Evolutionary conservation across 2,113 vertebrate genomes (phyloP).

Genomic region (Tichodroma muraria): DNA sequence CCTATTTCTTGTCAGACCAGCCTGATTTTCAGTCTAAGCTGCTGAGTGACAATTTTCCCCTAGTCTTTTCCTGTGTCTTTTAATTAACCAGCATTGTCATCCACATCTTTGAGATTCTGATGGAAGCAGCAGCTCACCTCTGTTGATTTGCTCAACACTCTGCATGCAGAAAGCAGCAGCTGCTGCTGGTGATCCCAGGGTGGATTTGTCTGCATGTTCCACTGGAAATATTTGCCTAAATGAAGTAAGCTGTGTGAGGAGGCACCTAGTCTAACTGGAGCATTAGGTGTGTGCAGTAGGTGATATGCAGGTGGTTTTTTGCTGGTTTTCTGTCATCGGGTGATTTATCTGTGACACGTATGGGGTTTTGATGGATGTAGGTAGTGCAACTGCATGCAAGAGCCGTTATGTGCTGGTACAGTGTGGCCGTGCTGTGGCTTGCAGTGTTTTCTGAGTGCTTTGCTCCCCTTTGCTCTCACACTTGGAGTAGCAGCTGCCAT

Average conservation of each 20-base stretch:
- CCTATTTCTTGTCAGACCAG: not conserved
- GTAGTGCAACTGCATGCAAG: not conserved
- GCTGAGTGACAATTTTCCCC: not conserved
- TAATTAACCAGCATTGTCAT: constrained; percentile 11
- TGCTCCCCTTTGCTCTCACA: not conserved
- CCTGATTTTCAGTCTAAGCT: not conserved
- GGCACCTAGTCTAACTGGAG: not conserved
- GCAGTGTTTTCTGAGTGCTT: not conserved
- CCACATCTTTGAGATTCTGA: not conserved
- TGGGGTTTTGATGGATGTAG: not conserved
- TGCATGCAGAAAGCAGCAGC: not conserved
- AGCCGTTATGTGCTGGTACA: not conserved
- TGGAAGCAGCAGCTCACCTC: not conserved
- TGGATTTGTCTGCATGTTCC: not conserved
- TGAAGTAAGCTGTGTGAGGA: not conserved
- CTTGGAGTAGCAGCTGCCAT: not conserved
- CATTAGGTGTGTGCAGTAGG: not conserved
- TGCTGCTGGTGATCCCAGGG: not conserved
- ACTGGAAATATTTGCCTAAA: not conserved
- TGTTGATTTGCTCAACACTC: not conserved
- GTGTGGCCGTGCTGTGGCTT: not conserved
- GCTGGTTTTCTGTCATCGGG: not conserved
- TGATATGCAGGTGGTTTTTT: not conserved
- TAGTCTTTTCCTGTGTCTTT: not conserved
- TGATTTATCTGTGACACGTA: not conserved